These are phyloP conservation scores for Patella pellucida DNA, from an alignment of 2,888 invertebrate species.

Conservation along the genomic window DNA sequence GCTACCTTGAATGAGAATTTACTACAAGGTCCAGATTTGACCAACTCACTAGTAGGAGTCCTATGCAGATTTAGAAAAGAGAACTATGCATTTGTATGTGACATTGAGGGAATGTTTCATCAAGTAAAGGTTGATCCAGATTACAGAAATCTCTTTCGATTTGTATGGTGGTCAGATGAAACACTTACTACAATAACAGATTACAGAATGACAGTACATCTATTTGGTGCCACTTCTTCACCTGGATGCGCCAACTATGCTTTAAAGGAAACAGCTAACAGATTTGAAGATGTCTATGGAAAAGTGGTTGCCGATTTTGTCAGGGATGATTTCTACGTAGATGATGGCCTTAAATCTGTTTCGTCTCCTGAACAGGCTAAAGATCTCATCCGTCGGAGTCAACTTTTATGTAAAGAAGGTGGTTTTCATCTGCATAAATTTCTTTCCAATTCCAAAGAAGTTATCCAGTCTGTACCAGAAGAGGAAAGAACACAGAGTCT, in stretches of 20 bases:
- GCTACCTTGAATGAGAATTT: conserved; percentile 19
- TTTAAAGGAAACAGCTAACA: not conserved
- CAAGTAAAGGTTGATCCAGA: conserved; percentile 22
- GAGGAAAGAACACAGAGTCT: conserved; percentile 1
- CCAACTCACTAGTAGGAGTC: conserved; percentile 23
- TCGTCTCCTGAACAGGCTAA: not conserved
- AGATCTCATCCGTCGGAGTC: not conserved
- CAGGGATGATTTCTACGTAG: conserved; percentile 13
- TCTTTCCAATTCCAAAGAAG: conserved; percentile 4
- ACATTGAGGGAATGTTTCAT: conserved; percentile 28
- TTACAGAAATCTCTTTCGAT: conserved; percentile 14
- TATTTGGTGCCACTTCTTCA: conserved; percentile 31
- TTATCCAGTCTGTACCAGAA: conserved; percentile 7
- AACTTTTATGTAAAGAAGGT: not conserved
- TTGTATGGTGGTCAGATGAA: conserved; percentile 20
- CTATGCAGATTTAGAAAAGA: conserved; percentile 21
- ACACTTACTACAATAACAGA: not conserved
- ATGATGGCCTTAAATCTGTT: conserved; percentile 19
- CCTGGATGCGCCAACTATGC: conserved; percentile 18
- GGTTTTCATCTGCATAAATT: conserved; percentile 14
- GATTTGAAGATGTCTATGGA: not conserved
- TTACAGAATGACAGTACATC: conserved; percentile 30
- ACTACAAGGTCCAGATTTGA: conserved; percentile 27
- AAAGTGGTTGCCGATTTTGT: not conserved
- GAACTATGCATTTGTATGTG: conserved; percentile 21